Evolutionary conservation across 1,140 invertebrate genomes (phyloP), one percentile per base, ranked within the genome.

Genomic region (Sycophila sp.): DNA sequence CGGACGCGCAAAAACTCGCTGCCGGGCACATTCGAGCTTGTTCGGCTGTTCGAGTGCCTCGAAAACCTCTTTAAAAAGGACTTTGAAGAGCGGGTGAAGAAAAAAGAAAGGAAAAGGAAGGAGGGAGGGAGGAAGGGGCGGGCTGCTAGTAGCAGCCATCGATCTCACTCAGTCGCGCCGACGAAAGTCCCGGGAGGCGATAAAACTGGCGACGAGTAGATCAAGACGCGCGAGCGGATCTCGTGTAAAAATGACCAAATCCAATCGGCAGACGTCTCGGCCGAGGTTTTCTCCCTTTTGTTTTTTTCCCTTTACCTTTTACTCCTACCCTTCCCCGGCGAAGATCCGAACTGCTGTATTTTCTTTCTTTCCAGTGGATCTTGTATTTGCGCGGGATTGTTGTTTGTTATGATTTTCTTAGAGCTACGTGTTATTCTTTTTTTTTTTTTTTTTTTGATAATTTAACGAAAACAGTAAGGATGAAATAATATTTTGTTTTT

Each of bases 201-300:
- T 63, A 63, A 63, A 63, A n/a, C 60, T 51, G 38, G 17, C 30
- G 45, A n/a, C 42, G 60, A 63, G 60, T 63, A 30, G 60, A 63
- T 63, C 42, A 63, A 49, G n/a, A n/a, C n/a, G n/a, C 60, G 42
- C 22, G 8, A 30, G 40, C 26, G n/a, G 22, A 8, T 38, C 42
- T n/a, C 45, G 42, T 38, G 19, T 34, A 63, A 59, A 59, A 63
- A 63, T 63, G 60, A 63, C 60, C 60, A 63, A 63, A 63, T 63
- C 60, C 60, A 47, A 63, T 63, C 36, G 56, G 24, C 34, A 10
- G 24, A 56, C n/a, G n/a, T n/a, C n/a, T n/a, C n/a, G n/a, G 17
- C 30, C 36, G n/a, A 59, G 34, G 28, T 59, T 59, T 59, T 59
- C 15, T 26, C 22, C 19, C 6, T 22, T 22, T 59, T 24, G 19